Evolutionary conservation across 2,797 vertebrate genomes (phyloP).

Genomic region (Poeciliopsis turneri): DNA sequence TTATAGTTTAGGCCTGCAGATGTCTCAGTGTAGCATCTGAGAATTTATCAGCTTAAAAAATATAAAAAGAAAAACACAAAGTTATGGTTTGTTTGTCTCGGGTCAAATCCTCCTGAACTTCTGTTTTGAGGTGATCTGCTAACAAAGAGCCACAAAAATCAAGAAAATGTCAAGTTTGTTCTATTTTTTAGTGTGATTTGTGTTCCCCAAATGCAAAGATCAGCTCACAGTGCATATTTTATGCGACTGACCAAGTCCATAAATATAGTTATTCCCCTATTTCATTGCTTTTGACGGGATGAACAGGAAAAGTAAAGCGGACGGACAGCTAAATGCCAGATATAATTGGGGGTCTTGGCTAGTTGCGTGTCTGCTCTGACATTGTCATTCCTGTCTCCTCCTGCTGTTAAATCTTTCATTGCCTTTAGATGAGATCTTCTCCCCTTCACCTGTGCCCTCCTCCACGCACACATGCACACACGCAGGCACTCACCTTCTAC

Average conservation of each 20-base stretch:
- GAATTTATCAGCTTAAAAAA: neutral
- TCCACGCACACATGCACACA: slow-evolving; percentile 41
- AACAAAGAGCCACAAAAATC: neutral
- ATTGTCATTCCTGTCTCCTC: slow-evolving; percentile 80
- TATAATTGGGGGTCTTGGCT: slow-evolving; percentile 73
- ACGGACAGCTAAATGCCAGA: slow-evolving; percentile 66
- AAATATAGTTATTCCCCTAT: slow-evolving; percentile 37
- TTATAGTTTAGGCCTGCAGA: neutral
- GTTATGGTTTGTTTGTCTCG: neutral
- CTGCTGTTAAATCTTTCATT: slow-evolving; percentile 81
- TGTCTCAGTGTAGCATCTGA: neutral
- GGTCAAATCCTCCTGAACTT: neutral
- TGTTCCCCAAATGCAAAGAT: slow-evolving; percentile 24
- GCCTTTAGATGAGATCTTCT: slow-evolving; percentile 79
- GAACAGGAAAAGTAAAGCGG: slow-evolving; percentile 49
- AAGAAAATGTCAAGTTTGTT: neutral
- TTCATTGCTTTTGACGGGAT: slow-evolving; percentile 51
- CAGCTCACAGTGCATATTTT: slow-evolving; percentile 16
- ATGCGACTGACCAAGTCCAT: slow-evolving; percentile 47
- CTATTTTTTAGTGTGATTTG: neutral
- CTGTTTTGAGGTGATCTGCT: neutral
- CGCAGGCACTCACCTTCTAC: slow-evolving; percentile 38
- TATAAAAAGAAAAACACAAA: neutral
- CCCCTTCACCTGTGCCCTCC: slow-evolving; percentile 73
- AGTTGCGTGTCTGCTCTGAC: slow-evolving; percentile 67